Conservation (phyloP, 2,888 invertebrate species). For the Drosophila meridiana region DNA sequence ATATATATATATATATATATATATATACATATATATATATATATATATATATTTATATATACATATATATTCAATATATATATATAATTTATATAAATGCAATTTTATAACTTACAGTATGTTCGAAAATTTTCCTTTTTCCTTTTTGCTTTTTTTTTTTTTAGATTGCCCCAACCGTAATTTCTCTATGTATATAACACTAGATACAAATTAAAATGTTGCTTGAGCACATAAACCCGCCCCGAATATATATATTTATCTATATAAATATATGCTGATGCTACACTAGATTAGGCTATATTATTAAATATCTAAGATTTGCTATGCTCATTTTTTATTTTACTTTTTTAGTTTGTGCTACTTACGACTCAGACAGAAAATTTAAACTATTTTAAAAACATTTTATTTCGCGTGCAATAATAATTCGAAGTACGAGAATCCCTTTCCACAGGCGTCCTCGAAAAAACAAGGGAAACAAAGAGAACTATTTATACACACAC, state of each 20-base stretch:
- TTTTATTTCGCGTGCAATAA: conserved; percentile 63
- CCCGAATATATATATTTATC: conserved; percentile 24
- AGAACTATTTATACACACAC: conserved; percentile 23
- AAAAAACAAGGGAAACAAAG: conserved; percentile 14
- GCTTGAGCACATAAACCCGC: conserved; percentile 65
- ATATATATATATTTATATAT: conserved; percentile 57
- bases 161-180: conserved; percentile 22
- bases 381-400: conserved; percentile 72
- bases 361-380: conserved; percentile 67
- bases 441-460: conserved; percentile 36
- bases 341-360: conserved; percentile 61
- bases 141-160: conserved; percentile 15
- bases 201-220: conserved; percentile 73
- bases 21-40: conserved; percentile 48
- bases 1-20: conserved; percentile 51
- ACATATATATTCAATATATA: conserved; percentile 47
- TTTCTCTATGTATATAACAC: conserved; percentile 57
- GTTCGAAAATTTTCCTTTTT: conserved; percentile 73
- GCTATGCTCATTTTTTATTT: conserved; percentile 48
- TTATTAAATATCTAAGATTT: conserved; percentile 68
- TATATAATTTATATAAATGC: conserved; percentile 72
- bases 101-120: conserved; percentile 80
- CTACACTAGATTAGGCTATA: conserved; percentile 68
- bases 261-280: conserved; percentile 56
- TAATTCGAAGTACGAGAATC: conserved; percentile 39